A percentile compares a stretch with the other conserved stretches of the same genome.
phyloP scores from a whole-genome alignment of 2,113 vertebrate species.

The Aegithalos caudatus region DNA sequence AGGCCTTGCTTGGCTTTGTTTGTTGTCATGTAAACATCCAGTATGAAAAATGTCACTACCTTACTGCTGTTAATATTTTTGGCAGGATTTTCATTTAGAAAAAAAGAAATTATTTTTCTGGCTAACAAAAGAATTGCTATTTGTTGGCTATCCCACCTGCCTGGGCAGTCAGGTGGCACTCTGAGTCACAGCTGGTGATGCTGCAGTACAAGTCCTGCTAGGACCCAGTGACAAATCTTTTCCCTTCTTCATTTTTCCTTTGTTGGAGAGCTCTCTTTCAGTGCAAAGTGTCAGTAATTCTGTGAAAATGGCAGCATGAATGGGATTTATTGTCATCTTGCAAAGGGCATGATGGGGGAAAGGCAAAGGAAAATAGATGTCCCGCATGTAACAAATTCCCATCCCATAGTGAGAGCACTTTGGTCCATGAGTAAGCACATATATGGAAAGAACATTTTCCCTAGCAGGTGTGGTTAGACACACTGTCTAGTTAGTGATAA shows the following conservation, averaged over 20 bases:
- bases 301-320: neutral
- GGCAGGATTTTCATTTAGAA: neutral
- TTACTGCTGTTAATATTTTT: neutral
- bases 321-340: neutral
- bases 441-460: neutral
- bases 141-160: neutral
- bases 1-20: neutral
- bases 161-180: neutral
- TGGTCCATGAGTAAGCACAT: neutral
- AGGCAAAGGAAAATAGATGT: neutral
- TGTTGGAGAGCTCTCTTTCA: neutral
- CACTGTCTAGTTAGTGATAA: neutral
- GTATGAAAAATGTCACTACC: neutral
- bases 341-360: neutral
- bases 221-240: neutral
- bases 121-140: neutral
- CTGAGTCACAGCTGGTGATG: neutral
- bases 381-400: neutral
- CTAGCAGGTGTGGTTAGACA: neutral
- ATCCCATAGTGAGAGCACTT: neutral
- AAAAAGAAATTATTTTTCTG: neutral
- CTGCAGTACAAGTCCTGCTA: neutral
- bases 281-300: neutral
- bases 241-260: neutral
- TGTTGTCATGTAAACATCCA: neutral